Evolutionary conservation across 1,140 invertebrate species (phyloP).

Genomic region (Drosophila dunni): DNA sequence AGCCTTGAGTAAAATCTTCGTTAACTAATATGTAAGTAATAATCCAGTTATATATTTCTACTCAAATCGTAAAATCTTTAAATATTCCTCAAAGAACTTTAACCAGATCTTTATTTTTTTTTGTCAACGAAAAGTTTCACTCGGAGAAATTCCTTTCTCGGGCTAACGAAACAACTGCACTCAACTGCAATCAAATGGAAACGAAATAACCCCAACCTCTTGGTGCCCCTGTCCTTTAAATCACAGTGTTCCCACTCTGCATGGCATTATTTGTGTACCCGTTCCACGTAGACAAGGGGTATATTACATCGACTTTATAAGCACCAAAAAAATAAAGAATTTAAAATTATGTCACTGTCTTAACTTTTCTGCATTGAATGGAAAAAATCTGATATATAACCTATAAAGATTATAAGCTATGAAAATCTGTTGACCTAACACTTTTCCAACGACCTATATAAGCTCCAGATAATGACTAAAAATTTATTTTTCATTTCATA

Average conservation of each 20-base stretch:
- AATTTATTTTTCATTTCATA: too few relatives aligned
- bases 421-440: too few relatives aligned
- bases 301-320: too few relatives aligned
- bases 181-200: constrained; percentile 74
- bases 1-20: constrained; percentile 45
- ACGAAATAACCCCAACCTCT: constrained; percentile 42
- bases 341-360: too few relatives aligned
- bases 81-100: constrained; percentile 15
- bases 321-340: too few relatives aligned
- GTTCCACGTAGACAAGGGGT: too few relatives aligned
- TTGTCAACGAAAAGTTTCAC: constrained; percentile 55
- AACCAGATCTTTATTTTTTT: neutral
- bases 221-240: neutral
- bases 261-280: constrained; percentile 19
- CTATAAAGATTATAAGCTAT: too few relatives aligned
- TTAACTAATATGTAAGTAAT: constrained; percentile 55
- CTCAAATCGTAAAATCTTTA: constrained; percentile 1
- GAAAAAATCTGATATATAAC: too few relatives aligned
- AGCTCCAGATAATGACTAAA: too few relatives aligned
- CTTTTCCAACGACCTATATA: too few relatives aligned
- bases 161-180: constrained; percentile 50
- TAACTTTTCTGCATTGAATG: too few relatives aligned
- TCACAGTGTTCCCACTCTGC: neutral
- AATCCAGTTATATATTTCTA: constrained; percentile 1
- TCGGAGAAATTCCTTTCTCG: constrained; percentile 38